These are phyloP conservation scores for Kuschelorhynchus macadamiae DNA, from an alignment of 2,888 invertebrate genomes.

Conservation along the genomic window DNA sequence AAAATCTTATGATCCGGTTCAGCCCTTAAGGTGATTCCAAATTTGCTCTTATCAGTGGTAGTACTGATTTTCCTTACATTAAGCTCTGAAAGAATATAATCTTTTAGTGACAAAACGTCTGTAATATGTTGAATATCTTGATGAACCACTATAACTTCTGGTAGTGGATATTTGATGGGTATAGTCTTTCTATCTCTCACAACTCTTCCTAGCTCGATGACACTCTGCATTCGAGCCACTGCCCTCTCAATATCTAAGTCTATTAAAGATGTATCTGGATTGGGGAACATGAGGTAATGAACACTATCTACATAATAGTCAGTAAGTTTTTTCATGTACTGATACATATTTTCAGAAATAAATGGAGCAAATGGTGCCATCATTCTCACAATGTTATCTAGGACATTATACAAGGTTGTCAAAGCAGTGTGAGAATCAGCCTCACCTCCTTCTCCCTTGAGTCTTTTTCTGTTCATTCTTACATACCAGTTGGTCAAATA, in stretches of 20 bases:
- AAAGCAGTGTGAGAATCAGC: constrained; percentile 88
- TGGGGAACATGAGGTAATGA: constrained; percentile 93
- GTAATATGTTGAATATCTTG: constrained; percentile 83
- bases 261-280: constrained; percentile 79
- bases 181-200: constrained; percentile 94
- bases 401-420: constrained; percentile 88
- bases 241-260: constrained; percentile 90
- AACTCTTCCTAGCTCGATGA: constrained; percentile 94
- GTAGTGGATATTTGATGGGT: constrained; percentile 96
- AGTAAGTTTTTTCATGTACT: constrained; percentile 82
- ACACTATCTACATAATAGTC: constrained; percentile 79
- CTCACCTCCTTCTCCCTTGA: constrained; percentile 91
- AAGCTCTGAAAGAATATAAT: constrained; percentile 92
- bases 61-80: constrained; percentile 90
- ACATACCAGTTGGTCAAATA: constrained; percentile 99
- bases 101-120: constrained; percentile 79
- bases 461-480: constrained; percentile 93
- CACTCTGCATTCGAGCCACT: constrained; percentile 93
- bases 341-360: constrained; percentile 95
- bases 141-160: constrained; percentile 95
- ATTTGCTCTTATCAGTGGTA: constrained; percentile 91
- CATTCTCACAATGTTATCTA: constrained; percentile 89
- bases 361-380: constrained; percentile 99
- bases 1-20: constrained; percentile 96
- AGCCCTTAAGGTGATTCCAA: constrained; percentile 87